Evolutionary conservation across 2,888 invertebrate species (phyloP).

Genomic region (Gerosis bhagava): DNA sequence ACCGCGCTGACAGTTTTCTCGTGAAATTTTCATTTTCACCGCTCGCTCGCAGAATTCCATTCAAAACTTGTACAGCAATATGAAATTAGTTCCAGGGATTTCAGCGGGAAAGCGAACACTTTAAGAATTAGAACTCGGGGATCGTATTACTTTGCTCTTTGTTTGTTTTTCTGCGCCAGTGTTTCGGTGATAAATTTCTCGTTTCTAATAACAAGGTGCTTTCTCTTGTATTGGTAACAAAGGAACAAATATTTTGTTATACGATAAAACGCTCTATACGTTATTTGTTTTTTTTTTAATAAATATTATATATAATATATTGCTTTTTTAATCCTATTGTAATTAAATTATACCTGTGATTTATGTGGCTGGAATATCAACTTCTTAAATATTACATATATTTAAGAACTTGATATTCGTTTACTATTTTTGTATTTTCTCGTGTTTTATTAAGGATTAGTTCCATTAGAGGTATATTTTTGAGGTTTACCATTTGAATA

Average conservation of each 20-base stretch:
- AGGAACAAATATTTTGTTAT: conserved; percentile 2
- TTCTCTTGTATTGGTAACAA: conserved; percentile 4
- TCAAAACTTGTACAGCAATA: conserved; percentile 25
- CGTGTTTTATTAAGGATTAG: no score
- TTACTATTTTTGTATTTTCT: no score
- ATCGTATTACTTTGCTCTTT: conserved; percentile 14
- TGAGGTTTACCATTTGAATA: no score
- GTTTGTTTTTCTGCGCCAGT: conserved; percentile 21
- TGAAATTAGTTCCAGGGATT: conserved; percentile 26
- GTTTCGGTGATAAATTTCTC: conserved; percentile 21
- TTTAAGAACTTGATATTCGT: no score
- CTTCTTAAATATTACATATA: no score
- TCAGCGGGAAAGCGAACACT: conserved; percentile 22
- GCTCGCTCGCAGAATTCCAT: conserved; percentile 29
- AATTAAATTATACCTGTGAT: no score
- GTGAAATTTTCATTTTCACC: conserved; percentile 31
- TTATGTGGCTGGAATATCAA: no score
- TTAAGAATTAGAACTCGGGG: conserved; percentile 20
- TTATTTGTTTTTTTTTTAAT: no score
- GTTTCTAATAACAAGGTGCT: conserved; percentile 13
- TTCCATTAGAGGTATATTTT: no score
- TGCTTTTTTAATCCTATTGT: no score
- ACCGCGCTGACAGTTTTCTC: conserved; percentile 14
- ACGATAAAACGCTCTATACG: no score
- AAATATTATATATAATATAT: no score